These are phyloP conservation scores for Malurus melanocephalus DNA, from an alignment of 2,113 vertebrate genomes.

Conservation along the genomic window DNA sequence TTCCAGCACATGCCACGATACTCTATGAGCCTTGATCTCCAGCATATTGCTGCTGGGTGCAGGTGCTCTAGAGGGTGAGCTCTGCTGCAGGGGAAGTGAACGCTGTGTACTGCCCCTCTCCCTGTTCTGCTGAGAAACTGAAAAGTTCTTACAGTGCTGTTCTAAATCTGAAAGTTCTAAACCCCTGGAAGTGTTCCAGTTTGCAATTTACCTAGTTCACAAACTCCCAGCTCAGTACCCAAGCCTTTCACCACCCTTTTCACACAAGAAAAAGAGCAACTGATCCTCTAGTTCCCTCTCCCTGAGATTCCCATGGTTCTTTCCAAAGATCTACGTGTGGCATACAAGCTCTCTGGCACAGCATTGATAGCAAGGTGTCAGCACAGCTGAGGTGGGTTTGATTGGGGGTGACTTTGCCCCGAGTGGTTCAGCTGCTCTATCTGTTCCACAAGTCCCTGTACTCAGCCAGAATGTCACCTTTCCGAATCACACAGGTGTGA, in stretches of 20 bases:
- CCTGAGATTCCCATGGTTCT: neutral
- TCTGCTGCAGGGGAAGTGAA: neutral
- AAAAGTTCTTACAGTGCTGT: neutral
- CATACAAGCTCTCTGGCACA: neutral
- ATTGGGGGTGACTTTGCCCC: slow-evolving; percentile 26
- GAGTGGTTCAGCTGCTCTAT: neutral
- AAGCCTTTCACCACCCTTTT: neutral
- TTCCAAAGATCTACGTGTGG: neutral
- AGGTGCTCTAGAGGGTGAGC: neutral
- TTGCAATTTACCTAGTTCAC: neutral
- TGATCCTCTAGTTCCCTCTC: neutral
- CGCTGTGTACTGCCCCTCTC: neutral
- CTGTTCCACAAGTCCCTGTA: neutral
- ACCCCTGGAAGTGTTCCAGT: neutral
- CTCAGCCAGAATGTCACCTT: neutral
- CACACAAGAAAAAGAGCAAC: neutral
- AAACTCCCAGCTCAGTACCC: neutral
- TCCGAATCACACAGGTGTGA: neutral
- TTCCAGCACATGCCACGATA: neutral
- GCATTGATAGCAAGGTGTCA: neutral
- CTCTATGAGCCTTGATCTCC: neutral
- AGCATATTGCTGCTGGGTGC: rapidly evolving
- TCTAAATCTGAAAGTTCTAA: neutral
- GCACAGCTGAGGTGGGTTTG: slow-evolving; percentile 1
- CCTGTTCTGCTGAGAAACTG: neutral